Base-by-base conservation (phyloP, 1,140 invertebrate species). In the Palaemon carinicauda region DNA sequence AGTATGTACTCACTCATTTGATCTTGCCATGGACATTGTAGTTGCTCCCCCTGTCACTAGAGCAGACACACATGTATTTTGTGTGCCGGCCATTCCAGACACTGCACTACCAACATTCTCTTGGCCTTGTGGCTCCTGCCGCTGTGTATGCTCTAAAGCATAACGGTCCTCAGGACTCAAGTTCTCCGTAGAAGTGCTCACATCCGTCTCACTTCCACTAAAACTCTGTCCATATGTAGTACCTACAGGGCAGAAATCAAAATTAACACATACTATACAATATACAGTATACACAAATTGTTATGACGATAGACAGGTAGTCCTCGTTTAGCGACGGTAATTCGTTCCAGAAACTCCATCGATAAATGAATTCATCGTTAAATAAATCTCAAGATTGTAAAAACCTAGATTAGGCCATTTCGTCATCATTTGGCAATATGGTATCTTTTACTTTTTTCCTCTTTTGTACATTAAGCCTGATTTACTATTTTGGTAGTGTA, bases 71-170 rank as follows among this genome's bases (percentile, higher is more conserved):
- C 51, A 41, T 54, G 52, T 31, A 31, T 51, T 27, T 9, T 75
- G 85, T 77, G 71, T 12, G 89, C 71, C 52, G 56, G 94, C 92
- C 91, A 95, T 96, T 81, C 17, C 77, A 77, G 51, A 77, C 50
- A 89, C 87, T 33, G 90, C 60, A 69, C 24, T 65, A n/a, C 77
- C 83, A 74, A 82, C 78, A 84, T 89, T 93, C 91, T 98, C 97
- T 92, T 98, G 96, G 9, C 97, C 97, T 91, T 98, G 97, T 15
- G 97, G 97, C 91, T 98, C 97, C 90, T 98, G 97, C 52, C 97
- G 92, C 21, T 95, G 94, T 19, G 95, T 96, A 88, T 96, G 95
- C 87, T 94, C 92, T 85, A 97, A 95, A 21, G 96, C 95, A 92
- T 96, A 96, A 88, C 95, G 93, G 91, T 97, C 96, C 92, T 97